Evolutionary conservation across 2,113 vertebrate species (phyloP), one percentile per base, ranked within the genome.

Genomic region (Chelonoidis abingdonii): DNA sequence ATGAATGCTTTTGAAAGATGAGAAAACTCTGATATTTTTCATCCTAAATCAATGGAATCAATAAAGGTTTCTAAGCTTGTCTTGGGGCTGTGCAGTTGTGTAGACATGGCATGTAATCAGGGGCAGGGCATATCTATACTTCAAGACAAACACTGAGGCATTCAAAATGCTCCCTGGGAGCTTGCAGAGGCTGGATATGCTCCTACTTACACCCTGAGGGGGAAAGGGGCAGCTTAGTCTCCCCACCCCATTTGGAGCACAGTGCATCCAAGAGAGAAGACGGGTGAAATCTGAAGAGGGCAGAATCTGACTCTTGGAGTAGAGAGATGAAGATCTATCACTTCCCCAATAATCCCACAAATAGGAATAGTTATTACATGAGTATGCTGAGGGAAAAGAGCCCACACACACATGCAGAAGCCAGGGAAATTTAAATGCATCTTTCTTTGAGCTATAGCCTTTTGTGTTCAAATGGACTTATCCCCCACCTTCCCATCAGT

Each of bases 21-120:
- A 79, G 92, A 24, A 54, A 86, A 10, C 38, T 44, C n/a, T 75
- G 47, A 35, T 8, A 29, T 24, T 93, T 91, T 93, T 87, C 35
- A 19, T 86, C 81, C 79, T 84, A 87, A 21, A 86, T 92, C 88
- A 89, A 14, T 47, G 59, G 22, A 47, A 91, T 12, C 29, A 17
- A 96, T 78, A 95, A 69, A 84, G 57, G 80, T 89, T 95, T 96
- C 87, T n/a, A 84, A 56, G 56, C 62, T 90, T 95, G 62, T 86
- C 57, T 84, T 59, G 49, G 49, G 78, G 57, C 83, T 84, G 87
- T 80, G 93, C 12, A 83, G 49, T 88, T 72, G 27, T 84, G 87
- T 84, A 86, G 52, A 50, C 79, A 38, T 41, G 84, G 65, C 72
- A 87, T 92, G 53, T 86, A 93, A 83, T 84, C 78, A 91, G 94